These are phyloP conservation scores for Corythoichthys haematopterus DNA, from an alignment of 2,113 vertebrate species.

Conservation along the genomic window DNA sequence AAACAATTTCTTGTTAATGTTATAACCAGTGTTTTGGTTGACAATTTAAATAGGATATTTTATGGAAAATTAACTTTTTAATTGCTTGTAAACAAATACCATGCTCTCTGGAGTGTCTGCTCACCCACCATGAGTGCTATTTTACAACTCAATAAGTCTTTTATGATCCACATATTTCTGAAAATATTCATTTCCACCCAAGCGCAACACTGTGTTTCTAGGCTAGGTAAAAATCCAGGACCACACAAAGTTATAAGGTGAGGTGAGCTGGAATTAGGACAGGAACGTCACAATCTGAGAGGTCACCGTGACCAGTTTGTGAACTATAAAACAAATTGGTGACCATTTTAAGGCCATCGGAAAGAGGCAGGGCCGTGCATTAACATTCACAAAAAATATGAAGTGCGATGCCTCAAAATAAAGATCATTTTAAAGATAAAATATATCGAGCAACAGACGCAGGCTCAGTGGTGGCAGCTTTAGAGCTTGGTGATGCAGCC, in stretches of 20 bases:
- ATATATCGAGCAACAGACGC: constrained; percentile 13
- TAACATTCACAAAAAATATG: too few relatives aligned
- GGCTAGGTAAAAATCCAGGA: too few relatives aligned
- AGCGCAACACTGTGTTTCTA: too few relatives aligned
- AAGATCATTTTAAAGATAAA: not conserved
- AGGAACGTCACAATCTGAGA: too few relatives aligned
- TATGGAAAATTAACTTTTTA: not conserved
- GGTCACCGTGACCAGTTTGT: too few relatives aligned
- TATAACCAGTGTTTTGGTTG: not conserved
- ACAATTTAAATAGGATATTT: not conserved
- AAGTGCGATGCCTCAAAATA: too few relatives aligned
- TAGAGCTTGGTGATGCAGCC: constrained; percentile 32
- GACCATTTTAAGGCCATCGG: too few relatives aligned
- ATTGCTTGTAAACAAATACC: not conserved
- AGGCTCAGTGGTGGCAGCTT: constrained; percentile 24
- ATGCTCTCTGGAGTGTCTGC: not conserved
- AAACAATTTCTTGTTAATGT: not conserved
- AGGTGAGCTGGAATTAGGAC: too few relatives aligned
- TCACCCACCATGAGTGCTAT: not conserved
- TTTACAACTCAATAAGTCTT: not conserved
- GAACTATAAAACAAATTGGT: too few relatives aligned
- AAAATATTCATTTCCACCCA: not conserved
- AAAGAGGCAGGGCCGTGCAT: too few relatives aligned
- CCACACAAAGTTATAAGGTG: too few relatives aligned
- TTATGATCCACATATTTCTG: not conserved